Base-by-base conservation (phyloP, 2,888 invertebrate genomes). In the Thysanoteuthis rhombus region DNA sequence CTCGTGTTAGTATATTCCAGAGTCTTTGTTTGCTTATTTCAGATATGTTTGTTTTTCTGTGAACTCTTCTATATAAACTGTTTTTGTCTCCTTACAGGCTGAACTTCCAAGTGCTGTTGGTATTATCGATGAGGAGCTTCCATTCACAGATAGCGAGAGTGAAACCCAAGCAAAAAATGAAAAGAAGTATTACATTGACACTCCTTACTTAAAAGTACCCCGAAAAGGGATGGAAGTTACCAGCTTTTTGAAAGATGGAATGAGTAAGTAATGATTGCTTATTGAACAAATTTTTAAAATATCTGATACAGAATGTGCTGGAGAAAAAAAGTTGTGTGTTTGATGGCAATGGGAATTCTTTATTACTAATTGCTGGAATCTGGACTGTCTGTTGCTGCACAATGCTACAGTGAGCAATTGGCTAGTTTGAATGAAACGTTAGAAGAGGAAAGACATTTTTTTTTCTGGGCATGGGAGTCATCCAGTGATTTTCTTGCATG, bases 161-260 rank as follows among this genome's bases (percentile, higher is more conserved):
- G 97, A 97, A 89, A 94, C 94, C 45, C 93, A 95, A 8, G 95
- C 95, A 19, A 95, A 95, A 39, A 93, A 95, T 12, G 95, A 96
- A n/a, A 97, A 97, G 94, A 97, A 97, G 94, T 97, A 97, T 95
- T 99, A 98, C 97, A 98, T 99, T 58, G 99, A 99, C 96, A 99
- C 99, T 16, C 99, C 98, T 5, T 98, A 98, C 96, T 97, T 99
- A 16, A 98, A 99, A 96, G 98, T 99, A 0, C 99, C 99, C 0
- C 98, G 99, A 0, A 98, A 98, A 28, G 98, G 98, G 94, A 98
- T 99, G 98, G 99, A 99, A 97, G 98, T 99, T 75, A 98, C 98
- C 93, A 98, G 98, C 10, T 99, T 99, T 97, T 98, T 99, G 98
- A 99, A 99, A 97, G 99, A 99, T 95, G 99, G 99, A 92, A 99